Percentiles rank a stretch among this genome's conserved stretches.
Evolutionary conservation across 2,113 vertebrate genomes (phyloP).

Genomic region (Labrus mixtus): DNA sequence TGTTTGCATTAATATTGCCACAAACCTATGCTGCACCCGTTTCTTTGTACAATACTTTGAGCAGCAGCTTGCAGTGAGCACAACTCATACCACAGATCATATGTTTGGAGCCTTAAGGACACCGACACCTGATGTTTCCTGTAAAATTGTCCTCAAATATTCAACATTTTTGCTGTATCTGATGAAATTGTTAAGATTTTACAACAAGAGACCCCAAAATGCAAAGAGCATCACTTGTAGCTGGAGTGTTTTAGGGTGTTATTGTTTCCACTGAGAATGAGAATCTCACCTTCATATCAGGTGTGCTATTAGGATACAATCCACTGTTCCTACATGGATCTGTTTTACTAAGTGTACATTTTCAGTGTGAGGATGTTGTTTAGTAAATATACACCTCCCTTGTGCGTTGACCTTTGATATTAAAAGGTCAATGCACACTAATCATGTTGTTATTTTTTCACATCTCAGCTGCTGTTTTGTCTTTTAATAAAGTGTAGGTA

Average conservation of each 20-base stretch:
- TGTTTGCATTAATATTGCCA: too few relatives aligned
- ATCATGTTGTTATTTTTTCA: background rate
- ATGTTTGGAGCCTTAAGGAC: background rate
- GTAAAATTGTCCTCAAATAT: too few relatives aligned
- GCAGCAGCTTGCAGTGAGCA: background rate
- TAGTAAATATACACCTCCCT: conserved; percentile 15
- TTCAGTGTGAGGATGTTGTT: conserved; percentile 25
- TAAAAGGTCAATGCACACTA: conserved; percentile 18
- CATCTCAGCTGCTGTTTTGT: background rate
- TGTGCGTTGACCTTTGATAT: background rate
- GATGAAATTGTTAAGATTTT: background rate
- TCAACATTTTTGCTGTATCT: background rate
- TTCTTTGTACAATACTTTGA: too few relatives aligned
- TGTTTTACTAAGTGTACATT: conserved; percentile 19
- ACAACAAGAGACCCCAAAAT: background rate
- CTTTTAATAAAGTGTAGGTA: background rate
- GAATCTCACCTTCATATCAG: background rate
- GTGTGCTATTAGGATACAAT: conserved; percentile 17
- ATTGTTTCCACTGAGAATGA: background rate
- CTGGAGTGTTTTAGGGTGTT: conserved; percentile 1
- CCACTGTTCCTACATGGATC: conserved; percentile 18
- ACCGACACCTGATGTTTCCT: too few relatives aligned
- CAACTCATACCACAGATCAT: background rate
- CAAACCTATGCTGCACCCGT: too few relatives aligned
- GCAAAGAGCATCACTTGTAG: conserved; percentile 12